Base-by-base conservation (phyloP, 2,113 vertebrate species). In the Etia nguti region DNA sequence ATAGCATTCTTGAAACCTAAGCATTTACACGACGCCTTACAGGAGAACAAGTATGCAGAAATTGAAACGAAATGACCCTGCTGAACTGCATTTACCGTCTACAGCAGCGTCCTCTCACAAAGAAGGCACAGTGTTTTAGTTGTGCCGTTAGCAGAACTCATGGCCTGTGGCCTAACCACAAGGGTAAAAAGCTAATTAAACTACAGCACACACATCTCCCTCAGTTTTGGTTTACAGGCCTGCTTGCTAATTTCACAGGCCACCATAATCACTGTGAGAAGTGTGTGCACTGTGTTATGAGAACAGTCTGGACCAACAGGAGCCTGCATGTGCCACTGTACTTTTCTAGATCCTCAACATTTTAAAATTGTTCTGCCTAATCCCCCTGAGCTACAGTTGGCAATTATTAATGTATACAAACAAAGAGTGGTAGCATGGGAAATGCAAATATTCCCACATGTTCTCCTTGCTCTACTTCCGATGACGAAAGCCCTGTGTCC, bases 101-200 rank as follows among this genome's bases (percentile, higher is more conserved):
- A 13, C 86, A 86, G 85, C 87, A 50, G 82, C 84, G 56, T 56
- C 83, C 50, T 13, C 82, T 90, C 68, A 85, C 90, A 90, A 80
- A 90, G 87, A 90, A 89, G 81, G 89, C 84, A 24, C 70, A 90
- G 86, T 73, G 41, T 90, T 88, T 80, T 41, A 89, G 22, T n/a
- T 62, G 13, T 70, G 90, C 87, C 60, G 82, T 82, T 52, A 85
- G 89, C 90, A 90, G 86, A 87, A 84, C 86, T 92, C 87, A 22
- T 81, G 87, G 91, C 94, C 90, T 96, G 94, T 79, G 94, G 94
- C 91, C 90, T 87, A 87, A 93, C 96, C 95, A 81, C 93, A 92
- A 59, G 90, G 90, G 87, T 89, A 89, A 91, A 92, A 95, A 87
- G 91, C 91, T 91, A 95, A 96, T 94, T 95, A 94, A 91, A 95